These are phyloP conservation scores for Magallana gigas DNA, from an alignment of 1,140 invertebrate genomes.

Conservation along the genomic window DNA sequence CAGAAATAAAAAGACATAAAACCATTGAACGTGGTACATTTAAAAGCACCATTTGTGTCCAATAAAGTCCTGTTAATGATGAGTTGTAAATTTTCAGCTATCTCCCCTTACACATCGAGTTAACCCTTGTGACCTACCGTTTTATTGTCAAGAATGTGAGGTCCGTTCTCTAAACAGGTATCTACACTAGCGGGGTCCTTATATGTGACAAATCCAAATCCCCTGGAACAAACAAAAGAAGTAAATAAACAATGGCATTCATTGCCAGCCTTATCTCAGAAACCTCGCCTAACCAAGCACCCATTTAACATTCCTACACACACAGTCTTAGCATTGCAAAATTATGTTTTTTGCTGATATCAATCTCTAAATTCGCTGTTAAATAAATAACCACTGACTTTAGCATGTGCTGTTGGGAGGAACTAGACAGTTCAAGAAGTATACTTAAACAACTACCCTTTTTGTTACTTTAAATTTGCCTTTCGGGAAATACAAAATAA, in stretches of 20 bases:
- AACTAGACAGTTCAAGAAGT: not conserved
- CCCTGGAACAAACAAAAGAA: slow-evolving; percentile 86
- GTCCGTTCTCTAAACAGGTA: slow-evolving; percentile 77
- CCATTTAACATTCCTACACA: not conserved
- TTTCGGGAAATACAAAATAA: not conserved
- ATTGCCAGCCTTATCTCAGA: not conserved
- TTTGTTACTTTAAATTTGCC: not conserved
- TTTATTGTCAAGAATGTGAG: slow-evolving; percentile 76
- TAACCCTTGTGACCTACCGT: slow-evolving; percentile 67
- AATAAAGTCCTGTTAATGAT: not conserved
- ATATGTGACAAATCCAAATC: slow-evolving; percentile 88
- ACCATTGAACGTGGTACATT: not conserved
- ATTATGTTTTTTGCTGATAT: slow-evolving; percentile 8
- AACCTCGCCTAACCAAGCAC: not conserved
- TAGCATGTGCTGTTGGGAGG: not conserved
- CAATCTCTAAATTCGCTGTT: not conserved
- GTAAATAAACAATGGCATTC: slow-evolving; percentile 8
- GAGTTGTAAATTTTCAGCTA: slow-evolving; percentile 12
- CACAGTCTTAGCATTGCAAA: not conserved
- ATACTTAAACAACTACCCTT: not conserved
- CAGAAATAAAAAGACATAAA: no score
- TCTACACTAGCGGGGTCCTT: slow-evolving; percentile 79
- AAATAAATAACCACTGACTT: not conserved
- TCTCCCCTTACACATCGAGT: not conserved
- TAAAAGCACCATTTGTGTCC: not conserved